Evolutionary conservation across 64 coral and sea anemone species (phyloP).

Genomic region (Anthopleura sola): DNA sequence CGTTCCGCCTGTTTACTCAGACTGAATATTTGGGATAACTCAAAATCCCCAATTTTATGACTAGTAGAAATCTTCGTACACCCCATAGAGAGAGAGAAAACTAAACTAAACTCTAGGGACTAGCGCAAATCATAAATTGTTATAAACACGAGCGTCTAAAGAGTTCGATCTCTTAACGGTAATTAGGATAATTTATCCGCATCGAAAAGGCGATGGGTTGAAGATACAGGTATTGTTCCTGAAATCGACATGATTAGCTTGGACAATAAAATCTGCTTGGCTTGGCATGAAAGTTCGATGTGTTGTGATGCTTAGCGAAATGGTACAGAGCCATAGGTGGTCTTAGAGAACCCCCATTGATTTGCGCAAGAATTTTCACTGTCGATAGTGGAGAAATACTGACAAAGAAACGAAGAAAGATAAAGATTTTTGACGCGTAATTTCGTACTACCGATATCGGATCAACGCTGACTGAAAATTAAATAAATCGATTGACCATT

Average conservation of each 20-base stretch:
- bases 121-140: slow-evolving; percentile 6
- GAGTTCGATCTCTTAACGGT: slow-evolving; percentile 8
- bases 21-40: slow-evolving; percentile 77
- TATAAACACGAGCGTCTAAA: slow-evolving; percentile 29
- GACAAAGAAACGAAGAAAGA: neutral
- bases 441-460: neutral
- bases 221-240: slow-evolving; percentile 27
- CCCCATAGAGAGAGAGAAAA: slow-evolving; percentile 11
- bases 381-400: neutral
- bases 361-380: neutral
- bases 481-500: slow-evolving; percentile 22
- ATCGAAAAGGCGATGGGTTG: slow-evolving; percentile 23
- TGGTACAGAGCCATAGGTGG: neutral
- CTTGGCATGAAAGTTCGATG: neutral
- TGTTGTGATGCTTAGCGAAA: neutral
- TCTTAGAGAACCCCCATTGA: neutral
- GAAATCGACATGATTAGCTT: slow-evolving; percentile 28
- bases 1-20: slow-evolving; percentile 78
- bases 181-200: slow-evolving; percentile 27
- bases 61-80: neutral
- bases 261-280: slow-evolving; percentile 13
- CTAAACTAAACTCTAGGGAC: slow-evolving; percentile 8
- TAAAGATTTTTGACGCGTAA: neutral
- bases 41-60: slow-evolving; percentile 77
- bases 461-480: slow-evolving; percentile 1